Evolutionary conservation across 2,797 vertebrate genomes (phyloP).

Genomic region (Chaetophractus vellerosus): DNA sequence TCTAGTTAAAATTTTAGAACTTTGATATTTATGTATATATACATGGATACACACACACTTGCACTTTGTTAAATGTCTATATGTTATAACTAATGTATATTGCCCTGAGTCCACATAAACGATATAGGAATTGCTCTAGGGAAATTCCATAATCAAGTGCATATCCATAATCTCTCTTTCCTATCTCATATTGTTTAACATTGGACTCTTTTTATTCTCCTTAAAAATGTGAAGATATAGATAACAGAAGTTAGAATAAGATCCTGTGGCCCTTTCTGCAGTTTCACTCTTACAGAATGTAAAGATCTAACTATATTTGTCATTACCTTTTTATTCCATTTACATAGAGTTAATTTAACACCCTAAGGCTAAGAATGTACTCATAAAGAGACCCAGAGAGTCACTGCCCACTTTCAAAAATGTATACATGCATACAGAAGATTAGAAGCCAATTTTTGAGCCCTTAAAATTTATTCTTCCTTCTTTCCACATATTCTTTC

Average conservation of each 20-base stretch:
- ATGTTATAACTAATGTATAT: neutral
- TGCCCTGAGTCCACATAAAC: neutral
- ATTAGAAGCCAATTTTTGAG: neutral
- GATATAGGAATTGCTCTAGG: neutral
- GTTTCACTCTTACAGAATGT: neutral
- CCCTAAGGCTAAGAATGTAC: neutral
- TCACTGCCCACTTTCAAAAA: neutral
- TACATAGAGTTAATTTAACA: neutral
- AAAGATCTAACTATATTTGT: neutral
- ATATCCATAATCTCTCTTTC: neutral
- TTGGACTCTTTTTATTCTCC: neutral
- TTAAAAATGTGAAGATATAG: constrained; percentile 7
- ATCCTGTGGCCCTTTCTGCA: neutral
- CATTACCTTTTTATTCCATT: neutral
- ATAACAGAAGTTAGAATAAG: neutral
- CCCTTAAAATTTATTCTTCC: neutral
- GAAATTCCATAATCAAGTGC: neutral
- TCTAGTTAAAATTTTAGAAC: constrained; percentile 5
- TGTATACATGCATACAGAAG: neutral
- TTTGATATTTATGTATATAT: neutral
- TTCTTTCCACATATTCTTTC: neutral
- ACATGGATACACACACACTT: neutral
- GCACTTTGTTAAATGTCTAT: neutral
- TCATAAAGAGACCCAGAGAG: neutral
- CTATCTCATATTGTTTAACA: neutral